Base-by-base conservation (phyloP, 2,888 invertebrate genomes). In the Eristalinus aeneus region DNA sequence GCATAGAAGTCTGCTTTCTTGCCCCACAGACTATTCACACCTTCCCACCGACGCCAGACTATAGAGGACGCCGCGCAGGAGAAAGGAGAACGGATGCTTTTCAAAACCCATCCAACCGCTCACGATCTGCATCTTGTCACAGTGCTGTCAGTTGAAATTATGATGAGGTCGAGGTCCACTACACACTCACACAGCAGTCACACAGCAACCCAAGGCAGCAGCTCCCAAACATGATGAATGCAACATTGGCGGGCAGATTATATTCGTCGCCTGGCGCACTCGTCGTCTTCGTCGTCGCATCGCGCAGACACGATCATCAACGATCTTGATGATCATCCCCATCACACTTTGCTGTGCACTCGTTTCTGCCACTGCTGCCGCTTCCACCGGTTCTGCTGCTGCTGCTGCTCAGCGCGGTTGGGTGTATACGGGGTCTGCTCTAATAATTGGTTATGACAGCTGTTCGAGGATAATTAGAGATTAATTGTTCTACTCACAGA, bases 391-490 rank as follows among this genome's bases (percentile, higher is more conserved):
- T 65, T 58, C 74, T 72, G 53, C 53, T 20, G 83, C 77, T 69
- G 83, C 67, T 46, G 64, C 31, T 22, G 46, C 58, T 23, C n/a
- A 34, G 76, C 80, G 61, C 75, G 46, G 31, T 60, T 82, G 8
- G 11, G 39, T 65, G 87, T 88, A 75, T 85, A 81, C 71, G 84
- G 86, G 83, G 75, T 85, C 88, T 89, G 89, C 71, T 86, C 82
- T 82, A 82, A 86, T 88, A 88, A 88, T 88, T 90, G 91, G 89
- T 89, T 90, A 86, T 90, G 91, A 91, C 91, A 91, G 90, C 91
- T 91, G 90, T 89, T 91, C 90, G 90, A 89, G 89, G 90, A 90
- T 91, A 91, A 91, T 91, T 91, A 91, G 91, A 91, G 91, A 91
- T 91, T 91, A 91, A 91, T 91, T 91, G 91, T 91, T 91, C 89